Percentiles rank a stretch among this genome's conserved stretches.
phyloP scores from a whole-genome alignment of 2,797 vertebrate species.

The Microchirus variegatus region DNA sequence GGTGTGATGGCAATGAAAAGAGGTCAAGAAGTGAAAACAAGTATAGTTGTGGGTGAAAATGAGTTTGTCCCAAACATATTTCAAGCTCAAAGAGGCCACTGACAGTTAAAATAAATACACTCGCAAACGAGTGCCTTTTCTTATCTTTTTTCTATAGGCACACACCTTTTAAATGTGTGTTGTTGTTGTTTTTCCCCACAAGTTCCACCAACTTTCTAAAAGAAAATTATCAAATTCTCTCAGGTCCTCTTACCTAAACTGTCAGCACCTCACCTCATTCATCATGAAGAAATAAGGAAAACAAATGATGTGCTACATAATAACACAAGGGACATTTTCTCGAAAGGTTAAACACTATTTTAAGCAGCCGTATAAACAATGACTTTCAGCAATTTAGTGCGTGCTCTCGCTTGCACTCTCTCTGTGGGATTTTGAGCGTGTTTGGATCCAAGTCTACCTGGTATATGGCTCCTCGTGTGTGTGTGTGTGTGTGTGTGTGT shows the following conservation, averaged over 20 bases:
- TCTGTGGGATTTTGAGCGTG: slow-evolving; percentile 8
- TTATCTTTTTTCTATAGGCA: background rate
- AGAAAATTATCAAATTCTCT: slow-evolving; percentile 29
- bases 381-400: slow-evolving; percentile 18
- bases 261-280: slow-evolving; percentile 53
- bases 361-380: slow-evolving; percentile 36
- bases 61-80: background rate
- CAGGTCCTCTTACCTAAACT: slow-evolving; percentile 41
- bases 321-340: slow-evolving; percentile 25
- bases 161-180: background rate
- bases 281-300: slow-evolving; percentile 50
- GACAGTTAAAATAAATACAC: background rate
- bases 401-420: background rate
- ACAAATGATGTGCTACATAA: slow-evolving; percentile 44
- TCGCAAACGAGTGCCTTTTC: background rate
- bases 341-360: slow-evolving; percentile 55
- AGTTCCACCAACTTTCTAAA: slow-evolving; percentile 24
- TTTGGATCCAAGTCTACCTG: slow-evolving; percentile 16
- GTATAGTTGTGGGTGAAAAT: slow-evolving; percentile 23
- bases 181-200: background rate
- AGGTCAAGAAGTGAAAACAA: slow-evolving; percentile 1
- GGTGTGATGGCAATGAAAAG: slow-evolving; percentile 3
- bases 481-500: slow-evolving; percentile 1
- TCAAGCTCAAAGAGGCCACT: slow-evolving; percentile 4
- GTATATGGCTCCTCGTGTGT: background rate